Percentiles rank a stretch among this genome's conserved stretches.
Evolutionary conservation across 2,888 invertebrate genomes (phyloP).

Genomic region (Pharmacophagus antenor): DNA sequence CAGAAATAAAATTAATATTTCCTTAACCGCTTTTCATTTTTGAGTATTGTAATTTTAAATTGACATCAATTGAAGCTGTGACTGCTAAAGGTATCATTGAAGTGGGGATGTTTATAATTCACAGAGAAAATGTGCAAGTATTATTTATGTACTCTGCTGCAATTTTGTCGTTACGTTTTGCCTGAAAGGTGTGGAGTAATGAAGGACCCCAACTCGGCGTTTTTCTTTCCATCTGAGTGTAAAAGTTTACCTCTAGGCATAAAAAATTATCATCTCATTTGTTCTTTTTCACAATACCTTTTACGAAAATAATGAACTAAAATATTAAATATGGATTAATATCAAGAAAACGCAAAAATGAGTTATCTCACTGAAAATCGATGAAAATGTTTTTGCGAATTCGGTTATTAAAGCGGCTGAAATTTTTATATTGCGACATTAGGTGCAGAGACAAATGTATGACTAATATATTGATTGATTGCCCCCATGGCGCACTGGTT

Average conservation of each 20-base stretch:
- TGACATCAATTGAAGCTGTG: constrained; percentile 1
- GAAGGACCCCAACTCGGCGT: constrained; percentile 10
- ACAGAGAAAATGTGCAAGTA: constrained; percentile 21
- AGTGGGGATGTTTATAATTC: constrained; percentile 19
- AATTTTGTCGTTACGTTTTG: constrained; percentile 10
- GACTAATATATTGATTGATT: too few relatives aligned
- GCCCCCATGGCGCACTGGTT: too few relatives aligned
- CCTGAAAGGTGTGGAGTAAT: constrained; percentile 9
- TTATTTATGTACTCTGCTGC: constrained; percentile 20
- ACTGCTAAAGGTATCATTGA: constrained; percentile 19
- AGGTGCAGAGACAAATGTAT: too few relatives aligned
- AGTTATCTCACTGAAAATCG: too few relatives aligned
- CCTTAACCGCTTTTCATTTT: neutral
- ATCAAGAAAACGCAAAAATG: too few relatives aligned
- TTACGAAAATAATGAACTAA: neutral
- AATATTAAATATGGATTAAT: too few relatives aligned
- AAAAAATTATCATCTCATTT: too few relatives aligned
- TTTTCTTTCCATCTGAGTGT: neutral
- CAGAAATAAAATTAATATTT: neutral
- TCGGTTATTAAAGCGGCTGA: too few relatives aligned
- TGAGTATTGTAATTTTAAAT: constrained; percentile 8
- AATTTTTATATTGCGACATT: too few relatives aligned
- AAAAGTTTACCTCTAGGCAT: neutral
- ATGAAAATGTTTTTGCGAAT: too few relatives aligned
- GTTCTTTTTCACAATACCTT: neutral